A percentile compares a stretch with the other conserved stretches of the same genome.
Evolutionary conservation across 2,113 vertebrate species (phyloP).

Genomic region (Clarias macrocephalus): DNA sequence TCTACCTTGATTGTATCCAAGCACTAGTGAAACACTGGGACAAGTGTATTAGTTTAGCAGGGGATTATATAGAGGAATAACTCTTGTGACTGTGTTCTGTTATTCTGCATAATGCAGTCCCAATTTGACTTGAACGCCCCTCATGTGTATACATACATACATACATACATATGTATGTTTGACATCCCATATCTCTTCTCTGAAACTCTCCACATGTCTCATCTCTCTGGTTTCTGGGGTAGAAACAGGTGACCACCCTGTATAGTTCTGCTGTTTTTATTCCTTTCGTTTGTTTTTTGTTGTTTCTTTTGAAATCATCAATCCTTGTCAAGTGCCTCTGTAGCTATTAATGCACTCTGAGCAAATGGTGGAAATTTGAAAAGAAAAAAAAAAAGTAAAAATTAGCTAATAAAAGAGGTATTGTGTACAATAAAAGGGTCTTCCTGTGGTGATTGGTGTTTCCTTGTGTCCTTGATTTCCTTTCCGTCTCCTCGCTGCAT

Average conservation of each 20-base stretch:
- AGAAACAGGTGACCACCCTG: slow-evolving; percentile 49
- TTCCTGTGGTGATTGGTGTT: slow-evolving; percentile 76
- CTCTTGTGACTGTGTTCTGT: too few species aligned
- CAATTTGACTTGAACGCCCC: too few species aligned
- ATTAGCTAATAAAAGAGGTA: slow-evolving; percentile 72
- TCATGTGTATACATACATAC: too few species aligned
- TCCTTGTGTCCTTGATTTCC: slow-evolving; percentile 65
- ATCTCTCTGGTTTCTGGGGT: slow-evolving; percentile 22
- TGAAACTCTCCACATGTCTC: slow-evolving; percentile 20
- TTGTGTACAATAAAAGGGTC: slow-evolving; percentile 75
- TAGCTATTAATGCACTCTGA: slow-evolving; percentile 71
- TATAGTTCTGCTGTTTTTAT: slow-evolving; percentile 38
- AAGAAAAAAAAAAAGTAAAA: slow-evolving; percentile 17
- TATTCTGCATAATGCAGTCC: too few species aligned
- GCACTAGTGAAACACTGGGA: too few species aligned
- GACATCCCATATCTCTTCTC: slow-evolving; percentile 37
- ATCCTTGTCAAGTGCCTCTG: slow-evolving; percentile 76
- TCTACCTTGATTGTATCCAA: too few species aligned
- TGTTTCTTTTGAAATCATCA: slow-evolving; percentile 52
- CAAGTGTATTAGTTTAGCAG: too few species aligned
- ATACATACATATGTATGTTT: too few species aligned
- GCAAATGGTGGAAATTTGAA: slow-evolving; percentile 62
- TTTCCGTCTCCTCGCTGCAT: slow-evolving; percentile 20
- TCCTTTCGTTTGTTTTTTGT: slow-evolving; percentile 25
- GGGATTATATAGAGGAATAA: too few species aligned